Percentiles rank a stretch among this genome's conserved stretches.
phyloP scores from a whole-genome alignment of 2,888 invertebrate species.

The Nomada fabriciana region DNA sequence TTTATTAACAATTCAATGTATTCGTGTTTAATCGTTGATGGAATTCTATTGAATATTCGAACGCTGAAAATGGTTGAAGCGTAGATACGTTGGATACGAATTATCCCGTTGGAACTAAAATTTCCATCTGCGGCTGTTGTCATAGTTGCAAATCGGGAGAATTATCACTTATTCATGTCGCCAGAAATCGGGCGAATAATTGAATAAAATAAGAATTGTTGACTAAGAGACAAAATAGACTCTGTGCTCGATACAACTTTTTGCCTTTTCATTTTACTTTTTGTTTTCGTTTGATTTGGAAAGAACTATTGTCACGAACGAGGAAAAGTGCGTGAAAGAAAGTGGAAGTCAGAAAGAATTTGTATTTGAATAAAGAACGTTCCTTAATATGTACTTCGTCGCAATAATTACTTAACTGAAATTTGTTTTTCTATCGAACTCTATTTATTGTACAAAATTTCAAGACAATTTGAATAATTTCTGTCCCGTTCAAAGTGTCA shows the following conservation, averaged over 20 bases:
- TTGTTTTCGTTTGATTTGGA: background rate
- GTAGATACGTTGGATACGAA: conserved; percentile 2
- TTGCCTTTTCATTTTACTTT: background rate
- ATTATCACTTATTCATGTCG: background rate
- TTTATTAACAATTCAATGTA: conserved; percentile 60
- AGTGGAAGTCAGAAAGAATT: background rate
- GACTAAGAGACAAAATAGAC: background rate
- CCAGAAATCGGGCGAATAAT: background rate
- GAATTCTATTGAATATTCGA: conserved; percentile 35
- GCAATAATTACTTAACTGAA: conserved; percentile 2
- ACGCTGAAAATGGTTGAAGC: background rate
- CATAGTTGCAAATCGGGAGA: conserved; percentile 8
- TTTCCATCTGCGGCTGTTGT: background rate
- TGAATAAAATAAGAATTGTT: background rate
- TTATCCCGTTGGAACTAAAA: conserved; percentile 15
- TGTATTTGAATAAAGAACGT: background rate
- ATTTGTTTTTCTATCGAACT: conserved; percentile 15
- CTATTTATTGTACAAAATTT: conserved; percentile 34
- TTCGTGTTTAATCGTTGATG: conserved; percentile 61
- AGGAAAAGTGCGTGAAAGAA: background rate
- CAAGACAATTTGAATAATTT: conserved; percentile 42
- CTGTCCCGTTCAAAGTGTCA: conserved; percentile 8
- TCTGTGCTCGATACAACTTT: background rate
- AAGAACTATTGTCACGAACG: conserved; percentile 1
- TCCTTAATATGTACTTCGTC: conserved; percentile 10